Evolutionary conservation across 1,140 invertebrate genomes (phyloP), one percentile per base, ranked within the genome.

Genomic region (Drosophila azteca): DNA sequence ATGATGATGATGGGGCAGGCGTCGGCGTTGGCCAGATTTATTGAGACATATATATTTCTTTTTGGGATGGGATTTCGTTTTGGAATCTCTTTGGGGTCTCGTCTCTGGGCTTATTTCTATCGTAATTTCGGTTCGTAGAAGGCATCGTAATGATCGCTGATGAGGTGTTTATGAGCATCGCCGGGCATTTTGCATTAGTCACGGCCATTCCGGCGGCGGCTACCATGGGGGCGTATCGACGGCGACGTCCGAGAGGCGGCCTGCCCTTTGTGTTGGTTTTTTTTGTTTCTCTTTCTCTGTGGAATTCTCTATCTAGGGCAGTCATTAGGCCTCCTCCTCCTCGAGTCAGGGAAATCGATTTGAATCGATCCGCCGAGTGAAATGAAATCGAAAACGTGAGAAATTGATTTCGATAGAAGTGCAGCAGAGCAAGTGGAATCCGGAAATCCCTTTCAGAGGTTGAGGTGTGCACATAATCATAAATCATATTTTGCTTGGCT

Each of bases 81-180:
- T 55, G 45, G 48, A 3, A 11, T 46, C 26, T 60, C 20, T 13
- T 1, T 29, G 57, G 49, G 57, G 52, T 31, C 15, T n/a, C n/a
- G n/a, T n/a, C n/a, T n/a, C n/a, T 62, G 43, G 35, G 52, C 72
- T 70, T 75, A 77, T 87, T 85, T 85, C 77, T 68, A 65, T 78
- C 74, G 11, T 73, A 82, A 82, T 87, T 82, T 71, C 54, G 65
- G 65, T 78, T 78, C 78, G 66, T 70, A 78, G 83, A 85, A 85
- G 82, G 78, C 82, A 59, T 71, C 50, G 81, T 85, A 85, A 84
- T 85, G 82, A 85, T 87, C 83, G 29, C 83, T 87, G 82, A 87
- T 87, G 82, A 87, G 82, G 82, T 87, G 82, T 87, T 87, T 87
- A 87, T 82, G 82, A 87, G 64, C 70, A 77, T 69, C 62, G 66